Conservation (phyloP, 2,888 invertebrate species). For the Nowickia ferox region DNA sequence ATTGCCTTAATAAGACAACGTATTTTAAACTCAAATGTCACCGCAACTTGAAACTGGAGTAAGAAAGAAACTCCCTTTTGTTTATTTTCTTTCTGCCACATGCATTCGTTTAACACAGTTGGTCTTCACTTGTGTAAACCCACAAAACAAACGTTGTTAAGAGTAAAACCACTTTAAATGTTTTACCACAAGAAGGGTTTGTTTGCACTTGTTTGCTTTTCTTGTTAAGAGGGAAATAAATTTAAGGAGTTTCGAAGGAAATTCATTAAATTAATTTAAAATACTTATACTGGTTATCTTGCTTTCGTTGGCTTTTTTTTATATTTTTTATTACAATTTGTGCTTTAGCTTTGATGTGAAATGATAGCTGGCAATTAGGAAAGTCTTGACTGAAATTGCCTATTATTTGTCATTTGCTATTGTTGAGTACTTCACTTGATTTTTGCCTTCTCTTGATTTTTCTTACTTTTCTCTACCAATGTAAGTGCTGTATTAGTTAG, state of each 20-base stretch:
- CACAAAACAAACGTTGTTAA: slow-evolving; percentile 25
- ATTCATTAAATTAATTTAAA: slow-evolving; percentile 37
- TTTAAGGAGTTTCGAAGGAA: slow-evolving; percentile 39
- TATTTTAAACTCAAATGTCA: slow-evolving; percentile 59
- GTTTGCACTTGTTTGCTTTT: neutral
- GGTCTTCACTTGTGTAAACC: neutral
- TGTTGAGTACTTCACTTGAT: neutral
- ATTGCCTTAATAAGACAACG: neutral
- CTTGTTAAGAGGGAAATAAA: neutral
- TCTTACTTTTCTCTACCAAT: neutral
- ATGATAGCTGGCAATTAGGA: slow-evolving; percentile 44
- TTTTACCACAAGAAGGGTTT: neutral
- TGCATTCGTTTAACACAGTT: slow-evolving; percentile 25
- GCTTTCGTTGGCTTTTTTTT: neutral
- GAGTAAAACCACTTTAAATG: slow-evolving; percentile 19
- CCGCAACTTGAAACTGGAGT: slow-evolving; percentile 57
- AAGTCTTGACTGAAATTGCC: slow-evolving; percentile 57
- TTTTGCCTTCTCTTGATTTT: neutral
- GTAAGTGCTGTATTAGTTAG: slow-evolving; percentile 47
- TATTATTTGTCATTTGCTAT: slow-evolving; percentile 49
- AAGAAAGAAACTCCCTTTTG: slow-evolving; percentile 29
- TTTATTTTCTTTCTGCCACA: slow-evolving; percentile 10
- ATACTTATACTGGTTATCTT: neutral
- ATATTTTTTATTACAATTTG: slow-evolving; percentile 30
- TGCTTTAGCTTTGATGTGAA: slow-evolving; percentile 33